Percentiles rank a stretch among this genome's conserved stretches.
phyloP scores from a whole-genome alignment of 2,888 invertebrate species.

The Lithophane ornitopus region DNA sequence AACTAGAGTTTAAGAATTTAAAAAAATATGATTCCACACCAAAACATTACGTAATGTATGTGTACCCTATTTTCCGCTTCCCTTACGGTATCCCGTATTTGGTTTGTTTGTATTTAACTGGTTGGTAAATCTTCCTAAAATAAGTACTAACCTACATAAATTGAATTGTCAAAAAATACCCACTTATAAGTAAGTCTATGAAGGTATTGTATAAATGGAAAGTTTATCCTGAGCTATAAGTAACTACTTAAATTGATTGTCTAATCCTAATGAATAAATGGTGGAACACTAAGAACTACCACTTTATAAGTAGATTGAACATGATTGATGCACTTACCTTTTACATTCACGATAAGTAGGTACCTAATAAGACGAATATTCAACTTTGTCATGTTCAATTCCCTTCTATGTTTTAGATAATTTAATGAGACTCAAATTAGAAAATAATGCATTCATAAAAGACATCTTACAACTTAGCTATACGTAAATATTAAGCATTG shows the following conservation, averaged over 20 bases:
- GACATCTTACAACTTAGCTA: not conserved
- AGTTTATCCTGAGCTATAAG: not conserved
- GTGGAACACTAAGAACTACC: not conserved
- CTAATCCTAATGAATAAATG: not conserved
- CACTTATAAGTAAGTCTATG: not conserved
- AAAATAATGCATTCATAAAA: slow-evolving; percentile 3
- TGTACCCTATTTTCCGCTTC: not conserved
- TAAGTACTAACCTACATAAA: not conserved
- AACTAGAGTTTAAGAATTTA: not conserved
- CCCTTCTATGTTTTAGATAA: not conserved
- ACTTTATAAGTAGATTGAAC: not conserved
- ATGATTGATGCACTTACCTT: slow-evolving; percentile 1
- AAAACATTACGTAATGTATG: not conserved
- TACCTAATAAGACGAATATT: not conserved
- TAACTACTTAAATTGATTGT: not conserved
- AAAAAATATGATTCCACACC: not conserved
- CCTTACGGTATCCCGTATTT: not conserved
- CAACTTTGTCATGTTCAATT: not conserved
- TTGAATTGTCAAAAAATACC: not conserved
- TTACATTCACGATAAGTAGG: not conserved
- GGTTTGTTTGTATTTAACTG: not conserved
- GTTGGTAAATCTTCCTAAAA: not conserved
- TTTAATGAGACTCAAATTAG: slow-evolving; percentile 1
- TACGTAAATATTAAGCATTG: slow-evolving; percentile 15
- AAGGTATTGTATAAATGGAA: not conserved